Evolutionary conservation across 2,113 vertebrate genomes (phyloP).

Genomic region (Xenopus borealis): DNA sequence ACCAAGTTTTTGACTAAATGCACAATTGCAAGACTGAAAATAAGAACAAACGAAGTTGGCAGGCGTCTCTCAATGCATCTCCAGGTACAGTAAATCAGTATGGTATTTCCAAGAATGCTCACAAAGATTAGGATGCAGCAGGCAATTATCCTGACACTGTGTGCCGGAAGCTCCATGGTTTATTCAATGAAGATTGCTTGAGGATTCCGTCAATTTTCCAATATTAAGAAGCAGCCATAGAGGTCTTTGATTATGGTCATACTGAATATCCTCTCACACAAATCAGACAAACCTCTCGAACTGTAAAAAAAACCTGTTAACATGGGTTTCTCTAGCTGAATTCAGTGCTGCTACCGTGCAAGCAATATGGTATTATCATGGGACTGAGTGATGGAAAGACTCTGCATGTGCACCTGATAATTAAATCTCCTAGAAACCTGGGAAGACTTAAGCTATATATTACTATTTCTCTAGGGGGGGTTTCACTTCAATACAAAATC

Average conservation of each 20-base stretch:
- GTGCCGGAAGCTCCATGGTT: conserved; percentile 48
- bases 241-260: conserved; percentile 4
- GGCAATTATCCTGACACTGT: conserved; percentile 31
- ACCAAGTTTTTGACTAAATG: conserved; percentile 54
- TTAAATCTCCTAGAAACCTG: conserved; percentile 37
- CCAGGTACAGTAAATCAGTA: conserved; percentile 56
- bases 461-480: conserved; percentile 10
- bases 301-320: conserved; percentile 13
- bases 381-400: conserved; percentile 30
- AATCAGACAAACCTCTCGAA: conserved; percentile 2
- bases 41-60: conserved; percentile 55
- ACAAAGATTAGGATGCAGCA: conserved; percentile 49
- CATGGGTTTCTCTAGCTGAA: neutral
- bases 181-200: neutral
- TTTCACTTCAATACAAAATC: conserved; percentile 18
- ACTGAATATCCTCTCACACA: conserved; percentile 9
- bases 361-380: conserved; percentile 14
- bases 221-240: neutral
- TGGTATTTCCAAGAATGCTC: conserved; percentile 49
- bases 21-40: conserved; percentile 55
- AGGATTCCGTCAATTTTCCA: conserved; percentile 9
- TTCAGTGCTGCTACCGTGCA: neutral
- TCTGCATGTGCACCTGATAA: conserved; percentile 35
- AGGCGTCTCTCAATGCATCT: conserved; percentile 46
- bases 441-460: conserved; percentile 23